Evolutionary conservation across 2,113 vertebrate genomes (phyloP).

Genomic region (Pollimyrus isidori): DNA sequence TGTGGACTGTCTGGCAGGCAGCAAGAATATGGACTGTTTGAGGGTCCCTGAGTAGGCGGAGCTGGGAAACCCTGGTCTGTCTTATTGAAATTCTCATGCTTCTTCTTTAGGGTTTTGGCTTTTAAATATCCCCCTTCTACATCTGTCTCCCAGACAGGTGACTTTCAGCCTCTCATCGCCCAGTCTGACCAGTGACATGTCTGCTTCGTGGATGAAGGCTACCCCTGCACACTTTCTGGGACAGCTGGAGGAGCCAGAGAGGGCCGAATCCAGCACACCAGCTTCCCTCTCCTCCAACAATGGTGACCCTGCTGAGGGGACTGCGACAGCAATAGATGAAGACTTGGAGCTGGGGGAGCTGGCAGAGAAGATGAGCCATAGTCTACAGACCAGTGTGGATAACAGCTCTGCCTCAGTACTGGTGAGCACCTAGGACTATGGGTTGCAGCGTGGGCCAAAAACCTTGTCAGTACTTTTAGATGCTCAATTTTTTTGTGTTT

Average conservation of each 20-base stretch:
- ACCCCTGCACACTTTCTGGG: slow-evolving; percentile 1
- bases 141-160: slow-evolving; percentile 29
- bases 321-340: slow-evolving; percentile 7
- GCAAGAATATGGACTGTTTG: not conserved
- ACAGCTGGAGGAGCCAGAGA: slow-evolving; percentile 18
- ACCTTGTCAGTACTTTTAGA: not conserved
- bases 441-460: not conserved
- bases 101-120: not conserved
- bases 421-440: not conserved
- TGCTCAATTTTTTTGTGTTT: not conserved
- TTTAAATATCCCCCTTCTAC: not conserved
- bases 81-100: not conserved
- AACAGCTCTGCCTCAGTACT: slow-evolving; percentile 27
- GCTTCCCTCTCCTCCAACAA: not conserved
- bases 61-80: not conserved
- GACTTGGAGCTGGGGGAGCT: slow-evolving; percentile 44
- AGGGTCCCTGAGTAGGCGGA: not conserved
- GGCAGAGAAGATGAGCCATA: slow-evolving; percentile 48
- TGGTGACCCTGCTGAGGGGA: not conserved
- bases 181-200: slow-evolving; percentile 1
- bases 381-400: slow-evolving; percentile 48
- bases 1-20: not conserved
- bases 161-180: slow-evolving; percentile 32
- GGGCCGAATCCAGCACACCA: not conserved
- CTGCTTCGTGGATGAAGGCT: not conserved